Base-by-base conservation (phyloP, 92 coral and sea anemone genomes). In the Paragorgia papillata region DNA sequence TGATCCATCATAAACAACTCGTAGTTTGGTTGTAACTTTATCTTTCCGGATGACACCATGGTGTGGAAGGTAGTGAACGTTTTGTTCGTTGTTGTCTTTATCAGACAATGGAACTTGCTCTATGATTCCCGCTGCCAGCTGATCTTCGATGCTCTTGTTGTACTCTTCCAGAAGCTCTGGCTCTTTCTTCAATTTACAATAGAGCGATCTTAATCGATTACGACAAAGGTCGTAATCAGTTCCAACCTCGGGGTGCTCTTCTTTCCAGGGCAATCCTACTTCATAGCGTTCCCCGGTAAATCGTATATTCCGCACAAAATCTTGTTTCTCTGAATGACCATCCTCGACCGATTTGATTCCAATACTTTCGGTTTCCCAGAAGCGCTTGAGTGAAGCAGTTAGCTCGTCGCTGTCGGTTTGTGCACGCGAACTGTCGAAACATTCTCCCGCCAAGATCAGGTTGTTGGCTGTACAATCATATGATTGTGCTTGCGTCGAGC, bases 1-100 rank as follows among this genome's bases (percentile, higher is more conserved):
- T 1, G 82, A 80, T 2, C 89, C 88, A 48, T 88, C 86, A 62
- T 76, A 84, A 7, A 81, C 86, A 1, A 84, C 49, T 8, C 84
- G 82, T 2, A 88, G 61, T 54, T 80, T 84, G 17, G 88, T 74
- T n/a, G 86, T 83, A 28, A 49, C 73, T 41, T 59, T 71, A 21
- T 86, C 66, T 22, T 74, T 21, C 14, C 81, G 66, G 0, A 56
- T 65, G 1, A 65, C 27, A 18, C 26, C 18, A 39, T 65, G 43
- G 57, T 66, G 28, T 18, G 28, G 56, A 10, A 66, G 27, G 21
- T 1, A 37, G 21, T 37, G 58, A 17, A 17, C 26, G 62, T 13
- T 17, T 13, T 13, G 30, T 3, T 56, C 8, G 17, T 22, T 41
- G 9, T 37, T 66, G 7, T 39, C 27, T 18, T 27, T 10, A 55